Conservation (phyloP, 1,140 invertebrate species). For the Pseudomyrmex sp. region DNA sequence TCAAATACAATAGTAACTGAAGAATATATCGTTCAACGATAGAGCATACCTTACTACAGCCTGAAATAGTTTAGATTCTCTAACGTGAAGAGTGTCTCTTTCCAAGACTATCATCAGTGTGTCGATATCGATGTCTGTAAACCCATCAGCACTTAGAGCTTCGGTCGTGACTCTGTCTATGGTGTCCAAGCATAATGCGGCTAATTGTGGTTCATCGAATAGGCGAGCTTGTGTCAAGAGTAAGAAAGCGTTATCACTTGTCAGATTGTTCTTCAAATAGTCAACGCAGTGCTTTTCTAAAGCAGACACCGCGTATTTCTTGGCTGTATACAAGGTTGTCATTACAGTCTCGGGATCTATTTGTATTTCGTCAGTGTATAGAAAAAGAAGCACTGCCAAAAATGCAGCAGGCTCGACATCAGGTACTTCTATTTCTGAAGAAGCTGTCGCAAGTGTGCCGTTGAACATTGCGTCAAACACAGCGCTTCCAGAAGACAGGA, state of each 20-base stretch:
- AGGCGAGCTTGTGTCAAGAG: conserved; percentile 92
- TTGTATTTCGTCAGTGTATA: conserved; percentile 94
- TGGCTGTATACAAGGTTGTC: conserved; percentile 94
- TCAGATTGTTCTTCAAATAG: conserved; percentile 92
- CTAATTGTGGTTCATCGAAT: conserved; percentile 93
- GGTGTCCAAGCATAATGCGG: conserved; percentile 92
- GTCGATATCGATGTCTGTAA: conserved; percentile 94
- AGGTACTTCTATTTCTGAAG: conserved; percentile 92
- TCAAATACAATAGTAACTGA: conserved; percentile 23
- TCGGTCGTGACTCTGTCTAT: conserved; percentile 95
- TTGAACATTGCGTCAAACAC: conserved; percentile 97
- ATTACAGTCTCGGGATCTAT: conserved; percentile 95
- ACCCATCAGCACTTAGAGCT: conserved; percentile 93
- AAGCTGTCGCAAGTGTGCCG: conserved; percentile 88
- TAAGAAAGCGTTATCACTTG: conserved; percentile 94
- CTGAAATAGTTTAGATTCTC: conserved; percentile 93
- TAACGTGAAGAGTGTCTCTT: conserved; percentile 92
- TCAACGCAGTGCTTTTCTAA: conserved; percentile 94
- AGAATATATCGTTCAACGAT: not conserved
- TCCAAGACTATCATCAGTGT: conserved; percentile 93
- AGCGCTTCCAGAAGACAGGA: conserved; percentile 92
- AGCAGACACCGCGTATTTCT: conserved; percentile 94
- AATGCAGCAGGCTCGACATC: conserved; percentile 94
- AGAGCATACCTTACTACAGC: conserved; percentile 86
- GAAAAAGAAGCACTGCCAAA: conserved; percentile 89